phyloP scores from a whole-genome alignment of 2,113 vertebrate genomes.

The Antennarius striatus region DNA sequence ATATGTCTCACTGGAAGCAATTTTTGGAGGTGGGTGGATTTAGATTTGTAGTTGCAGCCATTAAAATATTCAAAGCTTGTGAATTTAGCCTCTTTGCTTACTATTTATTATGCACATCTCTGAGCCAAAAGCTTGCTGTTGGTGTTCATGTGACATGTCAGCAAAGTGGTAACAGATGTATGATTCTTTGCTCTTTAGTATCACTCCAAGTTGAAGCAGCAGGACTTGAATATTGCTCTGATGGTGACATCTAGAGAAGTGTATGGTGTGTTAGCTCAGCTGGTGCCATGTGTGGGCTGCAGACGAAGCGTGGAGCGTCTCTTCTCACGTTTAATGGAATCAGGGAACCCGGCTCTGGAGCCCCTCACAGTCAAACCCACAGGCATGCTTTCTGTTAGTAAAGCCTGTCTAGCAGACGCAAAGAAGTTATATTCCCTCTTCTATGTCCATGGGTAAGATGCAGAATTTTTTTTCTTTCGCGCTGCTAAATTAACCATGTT shows the following conservation, averaged over 20 bases:
- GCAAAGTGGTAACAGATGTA: constrained; percentile 7
- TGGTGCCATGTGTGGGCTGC: constrained; percentile 95
- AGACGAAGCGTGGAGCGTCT: constrained; percentile 95
- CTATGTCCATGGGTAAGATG: constrained; percentile 91
- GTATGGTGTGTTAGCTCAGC: constrained; percentile 88
- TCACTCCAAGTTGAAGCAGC: constrained; percentile 90
- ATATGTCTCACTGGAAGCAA: constrained; percentile 86
- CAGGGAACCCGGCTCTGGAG: constrained; percentile 92
- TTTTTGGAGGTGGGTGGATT: constrained; percentile 88
- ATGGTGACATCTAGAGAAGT: constrained; percentile 94
- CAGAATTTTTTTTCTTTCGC: neutral
- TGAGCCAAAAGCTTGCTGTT: neutral
- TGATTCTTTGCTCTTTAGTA: constrained; percentile 73
- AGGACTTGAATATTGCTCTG: constrained; percentile 90
- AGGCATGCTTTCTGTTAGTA: constrained; percentile 89
- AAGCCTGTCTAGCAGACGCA: constrained; percentile 89
- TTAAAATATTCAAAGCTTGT: no score
- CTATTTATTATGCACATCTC: neutral
- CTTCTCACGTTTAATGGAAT: constrained; percentile 94
- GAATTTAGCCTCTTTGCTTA: no score
- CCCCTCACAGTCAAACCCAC: constrained; percentile 91
- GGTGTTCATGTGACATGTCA: neutral
- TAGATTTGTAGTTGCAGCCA: neutral
- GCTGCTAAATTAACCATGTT: neutral
- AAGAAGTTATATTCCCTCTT: constrained; percentile 94